Base-by-base conservation (phyloP, 2,797 vertebrate species). In the Mallotus villosus region DNA sequence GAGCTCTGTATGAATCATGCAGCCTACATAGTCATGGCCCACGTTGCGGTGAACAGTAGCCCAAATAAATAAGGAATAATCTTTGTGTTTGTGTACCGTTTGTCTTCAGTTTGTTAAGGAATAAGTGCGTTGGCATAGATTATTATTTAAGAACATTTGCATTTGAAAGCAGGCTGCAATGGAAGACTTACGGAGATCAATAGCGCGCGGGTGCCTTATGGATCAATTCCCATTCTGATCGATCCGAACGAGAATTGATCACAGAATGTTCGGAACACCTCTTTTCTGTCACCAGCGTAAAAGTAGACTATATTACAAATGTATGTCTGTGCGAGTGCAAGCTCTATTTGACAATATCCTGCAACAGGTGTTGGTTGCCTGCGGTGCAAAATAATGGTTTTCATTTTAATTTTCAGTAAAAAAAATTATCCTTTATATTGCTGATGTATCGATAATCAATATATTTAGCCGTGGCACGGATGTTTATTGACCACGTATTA, bases 151-250 rank as follows among this genome's bases (percentile, higher is more conserved):
- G 83, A 32, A 70, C 85, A 89, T 90, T 91, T 92, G 90, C 89
- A 89, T 92, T 91, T 91, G 87, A 91, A 91, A 92, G 87, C 75
- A 77, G 73, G 82, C 73, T 58, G 87, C 87, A 85, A 90, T 89
- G 89, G 90, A 91, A 81, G 87, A 83, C 79, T 63, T 73, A 73
- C 68, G 53, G 77, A 91, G 90, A 94, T 92, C 89, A 88, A 90
- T 92, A 89, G 86, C 85, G 83, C 86, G 82, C 7, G 37, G 86
- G 85, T 89, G 86, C 83, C 82, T 74, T 81, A 92, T 93, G 82
- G 88, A 93, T 92, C 88, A 41, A 92, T 93, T 88, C 79, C 86
- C 89, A 91, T 90, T 82, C 76, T 90, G 86, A 92, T 92, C 90
- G 92, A 93, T 91, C 75, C 74, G 81, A 77, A 81, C 77, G 78